A percentile compares a stretch with the other conserved stretches of the same genome.
Conservation (phyloP, 1,140 invertebrate species). For the Drosophila arawakana region DNA sequence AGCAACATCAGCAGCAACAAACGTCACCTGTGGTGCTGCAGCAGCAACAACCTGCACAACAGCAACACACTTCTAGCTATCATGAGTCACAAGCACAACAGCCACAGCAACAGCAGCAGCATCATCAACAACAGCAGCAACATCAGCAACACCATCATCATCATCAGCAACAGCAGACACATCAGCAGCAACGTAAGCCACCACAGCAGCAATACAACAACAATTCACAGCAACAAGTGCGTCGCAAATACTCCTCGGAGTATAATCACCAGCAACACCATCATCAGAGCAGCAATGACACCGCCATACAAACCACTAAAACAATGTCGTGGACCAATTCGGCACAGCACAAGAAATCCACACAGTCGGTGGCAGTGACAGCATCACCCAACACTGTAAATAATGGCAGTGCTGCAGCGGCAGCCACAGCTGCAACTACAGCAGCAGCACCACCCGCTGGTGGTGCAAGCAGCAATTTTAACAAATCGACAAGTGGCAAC, state of each 20-base stretch:
- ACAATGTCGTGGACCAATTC: constrained; percentile 83
- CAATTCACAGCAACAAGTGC: constrained; percentile 54
- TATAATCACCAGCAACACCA: constrained; percentile 63
- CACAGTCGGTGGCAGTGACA: constrained; percentile 79
- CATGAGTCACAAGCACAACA: constrained; percentile 30
- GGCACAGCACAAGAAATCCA: constrained; percentile 78
- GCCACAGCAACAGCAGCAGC: constrained; percentile 44
- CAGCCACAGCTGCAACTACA: constrained; percentile 15
- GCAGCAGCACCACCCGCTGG: constrained; percentile 10
- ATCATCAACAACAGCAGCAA: constrained; percentile 38
- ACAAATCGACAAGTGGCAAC: constrained; percentile 16
- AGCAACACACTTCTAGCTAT: constrained; percentile 53
- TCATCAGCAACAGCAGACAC: constrained; percentile 35
- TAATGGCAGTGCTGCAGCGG: constrained; percentile 42
- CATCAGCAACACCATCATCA: constrained; percentile 25
- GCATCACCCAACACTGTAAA: constrained; percentile 76
- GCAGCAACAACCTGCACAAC: constrained; percentile 29
- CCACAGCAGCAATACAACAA: constrained; percentile 63
- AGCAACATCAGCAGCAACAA: constrained; percentile 52
- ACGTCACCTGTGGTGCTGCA: constrained; percentile 20
- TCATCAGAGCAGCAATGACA: constrained; percentile 66
- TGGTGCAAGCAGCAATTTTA: constrained; percentile 19
- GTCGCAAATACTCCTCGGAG: constrained; percentile 74
- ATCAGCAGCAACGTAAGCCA: constrained; percentile 52
- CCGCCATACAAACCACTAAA: constrained; percentile 77